Evolutionary conservation across 2,888 invertebrate species (phyloP), one percentile per base, ranked within the genome.

Genomic region (Fragum sueziense): DNA sequence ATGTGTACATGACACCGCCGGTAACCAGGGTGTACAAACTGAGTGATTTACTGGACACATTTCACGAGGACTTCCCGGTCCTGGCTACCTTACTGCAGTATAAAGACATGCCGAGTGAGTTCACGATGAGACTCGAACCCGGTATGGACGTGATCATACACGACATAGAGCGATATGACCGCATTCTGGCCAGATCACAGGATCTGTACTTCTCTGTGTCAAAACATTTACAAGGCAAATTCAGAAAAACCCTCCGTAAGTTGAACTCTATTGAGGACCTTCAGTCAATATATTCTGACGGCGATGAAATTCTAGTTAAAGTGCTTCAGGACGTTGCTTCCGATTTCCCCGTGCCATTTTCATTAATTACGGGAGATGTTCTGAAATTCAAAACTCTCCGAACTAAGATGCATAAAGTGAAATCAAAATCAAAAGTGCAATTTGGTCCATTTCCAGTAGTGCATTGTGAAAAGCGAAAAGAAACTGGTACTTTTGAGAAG

Each of bases 321-420:
- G 76, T 90, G 7, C 72, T 89, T 29, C 88, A 89, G 68, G 89
- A 89, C 34, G 82, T 89, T 22, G 88, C 88, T n/a, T 86, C 87
- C 1, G 89, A 90, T 71, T 89, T 86, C 65, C 90, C 90, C 2
- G 83, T 87, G 34, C 87, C 87, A 20, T 88, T 88, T 74, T 88
- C 87, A 41, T 76, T 90, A 52, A 78, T 82, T 61, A 83, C 86
- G 27, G 90, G 90, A 0, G 89, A 89, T 78, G 72, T 88, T 20
- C 54, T 90, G 4, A 76, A 81, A 57, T 85, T 89, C 25, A 88
- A 85, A 65, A 80, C 86, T 41, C 82, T 88, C 51, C 68, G 78
- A n/a, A 70, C 85, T 14, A 84, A 82, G 69, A 74, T 82, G 41
- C 83, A 86, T 59, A 88, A 87, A 79, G 74, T 86, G n/a, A 88